Conservation (phyloP, 2,797 vertebrate genomes). For the Manis crassicaudata region DNA sequence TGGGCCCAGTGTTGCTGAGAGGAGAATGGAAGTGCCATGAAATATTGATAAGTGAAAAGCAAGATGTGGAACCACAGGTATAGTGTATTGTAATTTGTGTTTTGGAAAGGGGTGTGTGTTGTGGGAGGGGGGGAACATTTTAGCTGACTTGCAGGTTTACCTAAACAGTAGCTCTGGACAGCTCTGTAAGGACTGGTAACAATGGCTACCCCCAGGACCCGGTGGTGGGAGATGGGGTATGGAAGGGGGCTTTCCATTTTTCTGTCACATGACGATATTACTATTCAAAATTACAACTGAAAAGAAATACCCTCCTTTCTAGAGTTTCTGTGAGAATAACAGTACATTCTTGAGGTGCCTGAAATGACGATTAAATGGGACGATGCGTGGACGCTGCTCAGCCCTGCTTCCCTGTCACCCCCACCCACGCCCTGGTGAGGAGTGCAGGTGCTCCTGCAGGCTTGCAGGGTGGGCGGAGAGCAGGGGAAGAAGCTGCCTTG, state of each 20-base stretch:
- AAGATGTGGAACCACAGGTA: not conserved
- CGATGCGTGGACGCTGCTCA: fast-evolving
- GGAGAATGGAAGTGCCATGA: not conserved
- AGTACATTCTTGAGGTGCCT: fast-evolving
- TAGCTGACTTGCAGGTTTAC: not conserved
- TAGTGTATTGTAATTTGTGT: not conserved
- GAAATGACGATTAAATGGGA: not conserved
- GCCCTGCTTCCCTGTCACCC: not conserved
- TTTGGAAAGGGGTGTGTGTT: not conserved
- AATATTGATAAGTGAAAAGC: not conserved
- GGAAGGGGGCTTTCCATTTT: not conserved
- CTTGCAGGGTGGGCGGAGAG: not conserved
- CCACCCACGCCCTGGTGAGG: too few species aligned
- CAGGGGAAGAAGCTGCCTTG: not conserved
- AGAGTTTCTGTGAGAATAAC: not conserved
- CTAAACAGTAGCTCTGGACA: not conserved
- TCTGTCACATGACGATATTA: not conserved
- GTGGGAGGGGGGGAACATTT: not conserved
- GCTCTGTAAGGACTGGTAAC: not conserved
- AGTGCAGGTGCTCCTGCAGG: not conserved
- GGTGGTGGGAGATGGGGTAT: too few species aligned
- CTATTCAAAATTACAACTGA: not conserved
- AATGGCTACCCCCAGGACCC: not conserved
- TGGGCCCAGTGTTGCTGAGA: not conserved
- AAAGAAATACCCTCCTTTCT: not conserved